phyloP scores from a whole-genome alignment of 35 echinoderm and acorn worm species.

The Ophioderma brevispina region DNA sequence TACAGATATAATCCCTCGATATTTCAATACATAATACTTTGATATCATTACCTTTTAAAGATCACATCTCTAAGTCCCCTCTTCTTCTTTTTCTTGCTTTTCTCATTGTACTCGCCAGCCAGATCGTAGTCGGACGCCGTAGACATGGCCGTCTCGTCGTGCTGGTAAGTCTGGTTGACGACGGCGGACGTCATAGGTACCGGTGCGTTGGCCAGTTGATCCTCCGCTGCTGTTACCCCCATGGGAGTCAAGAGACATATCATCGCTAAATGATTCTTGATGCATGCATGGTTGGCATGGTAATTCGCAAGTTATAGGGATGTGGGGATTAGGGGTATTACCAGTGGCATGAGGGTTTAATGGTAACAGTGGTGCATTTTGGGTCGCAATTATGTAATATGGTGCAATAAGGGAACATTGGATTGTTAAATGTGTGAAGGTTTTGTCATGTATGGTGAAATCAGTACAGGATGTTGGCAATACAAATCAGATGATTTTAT shows the following conservation, averaged over 20 bases:
- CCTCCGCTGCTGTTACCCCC: constrained; percentile 72
- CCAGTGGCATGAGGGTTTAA: neutral
- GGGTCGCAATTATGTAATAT: too few relatives aligned
- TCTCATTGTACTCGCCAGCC: constrained; percentile 12
- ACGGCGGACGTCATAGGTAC: constrained; percentile 82
- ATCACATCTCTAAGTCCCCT: constrained; percentile 64
- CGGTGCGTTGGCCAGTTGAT: constrained; percentile 57
- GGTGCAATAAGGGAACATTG: too few relatives aligned
- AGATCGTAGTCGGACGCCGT: constrained; percentile 84
- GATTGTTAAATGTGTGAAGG: too few relatives aligned
- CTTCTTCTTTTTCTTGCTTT: constrained; percentile 44
- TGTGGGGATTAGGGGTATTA: neutral
- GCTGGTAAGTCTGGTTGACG: constrained; percentile 74
- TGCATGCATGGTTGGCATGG: constrained; percentile 27
- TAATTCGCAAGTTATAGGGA: neutral
- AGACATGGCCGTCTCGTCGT: constrained; percentile 73
- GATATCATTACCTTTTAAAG: constrained; percentile 83
- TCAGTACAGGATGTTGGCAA: too few relatives aligned
- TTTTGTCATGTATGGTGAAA: too few relatives aligned
- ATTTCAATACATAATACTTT: too few relatives aligned
- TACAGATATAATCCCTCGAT: too few relatives aligned
- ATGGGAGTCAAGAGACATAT: constrained; percentile 78
- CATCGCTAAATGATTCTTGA: constrained; percentile 88
- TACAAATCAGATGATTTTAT: too few relatives aligned
- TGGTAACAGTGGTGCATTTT: neutral